phyloP scores from a whole-genome alignment of 2,797 vertebrate species.

The Argentina silus region DNA sequence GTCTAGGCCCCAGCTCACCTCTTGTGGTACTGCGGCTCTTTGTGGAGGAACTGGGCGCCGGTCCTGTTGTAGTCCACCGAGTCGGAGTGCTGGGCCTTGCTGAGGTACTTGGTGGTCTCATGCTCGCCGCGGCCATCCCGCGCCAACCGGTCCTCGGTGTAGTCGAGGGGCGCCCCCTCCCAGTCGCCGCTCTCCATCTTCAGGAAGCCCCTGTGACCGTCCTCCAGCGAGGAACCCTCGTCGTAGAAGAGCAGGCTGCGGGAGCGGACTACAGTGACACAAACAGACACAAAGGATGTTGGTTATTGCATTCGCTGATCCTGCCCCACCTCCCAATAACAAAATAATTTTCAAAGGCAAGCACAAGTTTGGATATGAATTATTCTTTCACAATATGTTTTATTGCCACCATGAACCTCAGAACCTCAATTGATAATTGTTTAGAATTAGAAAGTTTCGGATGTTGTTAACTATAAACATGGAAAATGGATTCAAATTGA shows the following conservation, averaged over 20 bases:
- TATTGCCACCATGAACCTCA: no score
- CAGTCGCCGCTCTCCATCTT: conserved; percentile 81
- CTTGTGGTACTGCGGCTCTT: conserved; percentile 57
- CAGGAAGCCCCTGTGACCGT: conserved; percentile 77
- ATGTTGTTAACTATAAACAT: no score
- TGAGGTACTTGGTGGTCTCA: conserved; percentile 84
- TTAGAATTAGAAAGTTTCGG: no score
- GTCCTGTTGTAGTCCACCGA: conserved; percentile 67
- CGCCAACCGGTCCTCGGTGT: conserved; percentile 55
- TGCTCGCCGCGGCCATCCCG: conserved; percentile 64
- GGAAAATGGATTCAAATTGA: no score
- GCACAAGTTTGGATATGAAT: no score
- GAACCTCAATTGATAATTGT: no score
- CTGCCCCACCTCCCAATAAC: neutral
- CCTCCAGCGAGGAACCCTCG: conserved; percentile 86
- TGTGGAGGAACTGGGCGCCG: conserved; percentile 72
- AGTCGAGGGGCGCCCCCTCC: conserved; percentile 72
- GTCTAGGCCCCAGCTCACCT: conserved; percentile 58
- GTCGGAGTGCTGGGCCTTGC: conserved; percentile 72
- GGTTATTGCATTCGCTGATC: neutral
- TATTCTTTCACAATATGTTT: no score
- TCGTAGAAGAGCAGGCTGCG: conserved; percentile 96
- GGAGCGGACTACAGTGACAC: conserved; percentile 89
- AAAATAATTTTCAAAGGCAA: no score
- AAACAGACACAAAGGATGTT: neutral